A percentile compares a stretch with the other conserved stretches of the same genome.
Conservation (phyloP, 2,888 invertebrate species). For the Lithophane socia region DNA sequence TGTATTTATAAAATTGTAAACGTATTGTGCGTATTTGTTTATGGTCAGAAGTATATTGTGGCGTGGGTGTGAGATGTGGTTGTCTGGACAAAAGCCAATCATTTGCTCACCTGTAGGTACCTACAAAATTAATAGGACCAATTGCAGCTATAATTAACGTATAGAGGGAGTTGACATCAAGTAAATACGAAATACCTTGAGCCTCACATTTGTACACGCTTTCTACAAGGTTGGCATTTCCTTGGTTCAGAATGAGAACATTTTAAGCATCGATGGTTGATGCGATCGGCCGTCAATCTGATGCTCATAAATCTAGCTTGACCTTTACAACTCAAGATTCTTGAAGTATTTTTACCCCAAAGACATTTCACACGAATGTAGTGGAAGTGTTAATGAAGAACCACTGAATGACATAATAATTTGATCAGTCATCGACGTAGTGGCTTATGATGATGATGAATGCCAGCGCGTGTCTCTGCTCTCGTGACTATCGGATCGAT, state of each 20-base stretch:
- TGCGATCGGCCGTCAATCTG: constrained; percentile 8
- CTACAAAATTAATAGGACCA: constrained; percentile 76
- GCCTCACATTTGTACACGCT: not conserved
- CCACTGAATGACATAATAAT: constrained; percentile 55
- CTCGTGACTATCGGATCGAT: constrained; percentile 71
- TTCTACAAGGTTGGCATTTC: constrained; percentile 1
- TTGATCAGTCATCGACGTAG: constrained; percentile 67
- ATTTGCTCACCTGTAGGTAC: constrained; percentile 82
- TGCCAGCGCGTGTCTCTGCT: constrained; percentile 71
- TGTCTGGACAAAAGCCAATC: constrained; percentile 85
- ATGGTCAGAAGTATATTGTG: constrained; percentile 73
- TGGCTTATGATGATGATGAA: constrained; percentile 58
- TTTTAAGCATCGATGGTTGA: not conserved
- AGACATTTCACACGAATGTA: constrained; percentile 8
- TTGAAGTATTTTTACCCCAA: constrained; percentile 5
- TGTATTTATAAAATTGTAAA: constrained; percentile 53
- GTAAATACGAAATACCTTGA: constrained; percentile 24
- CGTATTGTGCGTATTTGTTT: constrained; percentile 79
- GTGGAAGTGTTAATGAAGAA: constrained; percentile 45
- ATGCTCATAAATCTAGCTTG: constrained; percentile 21
- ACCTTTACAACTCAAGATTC: constrained; percentile 2
- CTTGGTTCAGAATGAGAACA: constrained; percentile 1
- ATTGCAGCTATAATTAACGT: constrained; percentile 72
- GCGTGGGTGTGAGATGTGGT: constrained; percentile 80
- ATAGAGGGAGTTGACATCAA: constrained; percentile 64